Evolutionary conservation across 2,888 invertebrate genomes (phyloP).

Genomic region (Protodeltote pygarga): DNA sequence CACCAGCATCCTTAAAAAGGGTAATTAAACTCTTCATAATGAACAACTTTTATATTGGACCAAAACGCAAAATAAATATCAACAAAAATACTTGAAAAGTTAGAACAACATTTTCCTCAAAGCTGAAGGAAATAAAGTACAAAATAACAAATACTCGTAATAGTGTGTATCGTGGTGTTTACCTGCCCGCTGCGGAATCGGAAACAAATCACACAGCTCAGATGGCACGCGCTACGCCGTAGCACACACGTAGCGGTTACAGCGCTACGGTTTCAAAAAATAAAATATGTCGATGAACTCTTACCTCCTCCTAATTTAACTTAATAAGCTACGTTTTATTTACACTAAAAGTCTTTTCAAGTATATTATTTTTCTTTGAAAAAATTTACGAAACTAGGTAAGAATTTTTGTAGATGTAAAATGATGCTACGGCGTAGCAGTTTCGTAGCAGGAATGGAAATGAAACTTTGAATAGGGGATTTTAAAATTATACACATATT

Average conservation of each 20-base stretch:
- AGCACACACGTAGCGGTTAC: conserved; percentile 20
- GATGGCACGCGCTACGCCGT: conserved; percentile 43
- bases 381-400: too few species aligned
- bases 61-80: too few species aligned
- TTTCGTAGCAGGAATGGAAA: not conserved
- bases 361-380: too few species aligned
- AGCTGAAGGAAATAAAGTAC: conserved; percentile 28
- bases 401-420: too few species aligned
- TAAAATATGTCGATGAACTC: not conserved
- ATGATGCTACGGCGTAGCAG: not conserved
- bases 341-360: too few species aligned
- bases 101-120: conserved; percentile 2
- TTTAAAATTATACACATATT: too few species aligned
- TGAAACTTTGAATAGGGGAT: not conserved
- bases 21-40: too few species aligned
- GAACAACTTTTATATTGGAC: too few species aligned
- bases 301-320: not conserved
- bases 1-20: too few species aligned
- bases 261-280: conserved; percentile 13
- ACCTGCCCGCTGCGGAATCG: conserved; percentile 67
- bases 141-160: conserved; percentile 30
- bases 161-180: conserved; percentile 49
- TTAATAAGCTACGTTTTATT: not conserved
- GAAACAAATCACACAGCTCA: conserved; percentile 73
- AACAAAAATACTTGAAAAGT: too few species aligned